A percentile compares a stretch with the other conserved stretches of the same genome.
Evolutionary conservation across 1,140 invertebrate genomes (phyloP).

Genomic region (Lasioglossum baleicum): DNA sequence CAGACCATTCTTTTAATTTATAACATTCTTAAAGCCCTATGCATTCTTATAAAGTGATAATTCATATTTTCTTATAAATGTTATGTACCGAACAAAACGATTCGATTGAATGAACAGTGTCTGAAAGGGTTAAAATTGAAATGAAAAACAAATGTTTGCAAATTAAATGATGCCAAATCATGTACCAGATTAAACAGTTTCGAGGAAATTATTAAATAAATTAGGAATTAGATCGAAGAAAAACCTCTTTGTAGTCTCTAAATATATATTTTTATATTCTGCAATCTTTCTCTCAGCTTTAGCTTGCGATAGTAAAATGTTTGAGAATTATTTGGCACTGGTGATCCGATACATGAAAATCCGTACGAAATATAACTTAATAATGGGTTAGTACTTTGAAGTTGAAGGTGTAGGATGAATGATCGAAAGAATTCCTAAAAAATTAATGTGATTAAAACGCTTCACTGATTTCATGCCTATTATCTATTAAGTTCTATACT

Average conservation of each 20-base stretch:
- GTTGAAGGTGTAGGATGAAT: slow-evolving; percentile 15
- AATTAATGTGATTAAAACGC: not conserved
- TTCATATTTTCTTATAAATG: not conserved
- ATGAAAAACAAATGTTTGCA: slow-evolving; percentile 37
- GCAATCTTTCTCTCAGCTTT: not conserved
- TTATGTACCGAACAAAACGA: not conserved
- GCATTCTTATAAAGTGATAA: not conserved
- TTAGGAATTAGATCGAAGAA: not conserved
- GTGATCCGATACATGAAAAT: not conserved
- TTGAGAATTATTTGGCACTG: not conserved
- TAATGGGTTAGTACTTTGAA: slow-evolving; percentile 34
- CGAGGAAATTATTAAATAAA: slow-evolving; percentile 7
- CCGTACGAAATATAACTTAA: slow-evolving; percentile 5
- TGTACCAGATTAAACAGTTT: slow-evolving; percentile 20
- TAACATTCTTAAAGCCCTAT: not conserved
- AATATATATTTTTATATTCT: not conserved
- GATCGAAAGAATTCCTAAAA: slow-evolving; percentile 11
- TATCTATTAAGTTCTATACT: slow-evolving; percentile 3
- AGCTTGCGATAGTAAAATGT: not conserved
- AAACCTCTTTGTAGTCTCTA: not conserved
- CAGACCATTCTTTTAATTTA: slow-evolving; percentile 3
- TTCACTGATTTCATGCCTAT: not conserved
- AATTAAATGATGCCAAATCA: slow-evolving; percentile 28
- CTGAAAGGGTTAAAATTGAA: slow-evolving; percentile 33
- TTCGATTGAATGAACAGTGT: not conserved